These are phyloP conservation scores for Zoanthus sansibaricus DNA, from an alignment of 92 coral and sea anemone genomes.

Conservation along the genomic window DNA sequence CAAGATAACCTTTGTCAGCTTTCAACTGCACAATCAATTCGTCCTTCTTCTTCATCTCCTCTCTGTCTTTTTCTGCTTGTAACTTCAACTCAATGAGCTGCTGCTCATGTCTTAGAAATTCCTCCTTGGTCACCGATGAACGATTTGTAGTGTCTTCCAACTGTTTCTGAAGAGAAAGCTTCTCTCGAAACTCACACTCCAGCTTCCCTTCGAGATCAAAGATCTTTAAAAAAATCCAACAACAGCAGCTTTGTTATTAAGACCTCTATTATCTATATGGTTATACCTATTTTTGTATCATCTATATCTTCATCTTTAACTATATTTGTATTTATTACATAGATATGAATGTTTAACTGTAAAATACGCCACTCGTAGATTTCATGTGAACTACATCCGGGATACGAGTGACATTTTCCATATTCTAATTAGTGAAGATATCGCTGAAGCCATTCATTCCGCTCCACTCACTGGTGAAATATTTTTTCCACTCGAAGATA, in stretches of 20 bases:
- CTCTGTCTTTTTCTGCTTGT: slow-evolving; percentile 72
- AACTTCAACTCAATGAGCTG: slow-evolving; percentile 82
- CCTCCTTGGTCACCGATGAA: slow-evolving; percentile 75
- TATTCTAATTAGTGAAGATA: too few relatives aligned
- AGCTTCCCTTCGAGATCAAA: slow-evolving; percentile 88
- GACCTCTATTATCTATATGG: too few relatives aligned
- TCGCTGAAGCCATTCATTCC: too few relatives aligned
- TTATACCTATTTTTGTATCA: too few relatives aligned
- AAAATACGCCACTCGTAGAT: too few relatives aligned
- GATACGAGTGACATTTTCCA: too few relatives aligned
- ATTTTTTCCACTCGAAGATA: too few relatives aligned
- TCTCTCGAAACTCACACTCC: slow-evolving; percentile 94
- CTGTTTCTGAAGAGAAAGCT: slow-evolving; percentile 82
- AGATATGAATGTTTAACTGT: too few relatives aligned
- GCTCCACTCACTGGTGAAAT: too few relatives aligned
- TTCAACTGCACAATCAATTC: slow-evolving; percentile 73
- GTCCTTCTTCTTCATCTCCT: slow-evolving; percentile 85
- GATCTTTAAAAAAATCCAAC: slow-evolving; percentile 10
- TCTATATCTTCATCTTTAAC: too few relatives aligned
- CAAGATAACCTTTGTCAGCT: slow-evolving; percentile 80
- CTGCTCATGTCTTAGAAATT: slow-evolving; percentile 89
- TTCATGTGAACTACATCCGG: too few relatives aligned
- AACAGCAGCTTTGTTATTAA: background rate
- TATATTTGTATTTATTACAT: too few relatives aligned
- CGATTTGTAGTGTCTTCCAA: slow-evolving; percentile 85